Evolutionary conservation across 2,888 invertebrate species (phyloP).

Genomic region (Xanthorhoe spadicearia): DNA sequence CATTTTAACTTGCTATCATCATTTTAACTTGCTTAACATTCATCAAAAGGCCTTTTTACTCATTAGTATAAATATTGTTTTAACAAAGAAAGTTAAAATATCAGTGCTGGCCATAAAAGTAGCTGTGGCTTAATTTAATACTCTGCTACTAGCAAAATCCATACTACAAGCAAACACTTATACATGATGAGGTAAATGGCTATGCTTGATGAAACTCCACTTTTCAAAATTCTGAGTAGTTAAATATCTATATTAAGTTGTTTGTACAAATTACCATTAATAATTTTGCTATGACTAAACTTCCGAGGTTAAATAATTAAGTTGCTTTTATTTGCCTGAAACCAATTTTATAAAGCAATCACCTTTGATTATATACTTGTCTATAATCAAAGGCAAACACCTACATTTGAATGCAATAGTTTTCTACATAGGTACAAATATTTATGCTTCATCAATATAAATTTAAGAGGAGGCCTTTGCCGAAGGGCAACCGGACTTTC

Average conservation of each 20-base stretch:
- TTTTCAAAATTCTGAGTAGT: slow-evolving; percentile 27
- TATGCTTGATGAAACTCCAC: slow-evolving; percentile 10
- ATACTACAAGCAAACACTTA: neutral
- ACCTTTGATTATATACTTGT: no score
- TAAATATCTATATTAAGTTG: slow-evolving; percentile 4
- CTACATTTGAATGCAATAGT: no score
- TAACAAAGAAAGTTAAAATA: neutral
- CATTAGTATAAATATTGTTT: neutral
- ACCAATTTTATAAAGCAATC: neutral
- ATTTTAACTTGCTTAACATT: neutral
- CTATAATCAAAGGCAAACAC: no score
- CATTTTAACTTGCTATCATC: neutral
- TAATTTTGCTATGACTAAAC: neutral
- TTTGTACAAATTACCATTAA: slow-evolving; percentile 26
- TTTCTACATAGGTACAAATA: neutral
- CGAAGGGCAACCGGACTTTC: no score
- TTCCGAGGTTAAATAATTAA: slow-evolving; percentile 6
- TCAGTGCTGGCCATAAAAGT: neutral
- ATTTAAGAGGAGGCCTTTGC: no score
- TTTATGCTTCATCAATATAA: neutral
- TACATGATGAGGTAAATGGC: slow-evolving; percentile 1
- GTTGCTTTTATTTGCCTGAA: no score
- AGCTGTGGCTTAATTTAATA: neutral
- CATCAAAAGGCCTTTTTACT: neutral
- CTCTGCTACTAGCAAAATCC: neutral